Percentiles rank a stretch among this genome's conserved stretches.
Conservation (phyloP, 1,140 invertebrate species). For the Calycopis cecrops region DNA sequence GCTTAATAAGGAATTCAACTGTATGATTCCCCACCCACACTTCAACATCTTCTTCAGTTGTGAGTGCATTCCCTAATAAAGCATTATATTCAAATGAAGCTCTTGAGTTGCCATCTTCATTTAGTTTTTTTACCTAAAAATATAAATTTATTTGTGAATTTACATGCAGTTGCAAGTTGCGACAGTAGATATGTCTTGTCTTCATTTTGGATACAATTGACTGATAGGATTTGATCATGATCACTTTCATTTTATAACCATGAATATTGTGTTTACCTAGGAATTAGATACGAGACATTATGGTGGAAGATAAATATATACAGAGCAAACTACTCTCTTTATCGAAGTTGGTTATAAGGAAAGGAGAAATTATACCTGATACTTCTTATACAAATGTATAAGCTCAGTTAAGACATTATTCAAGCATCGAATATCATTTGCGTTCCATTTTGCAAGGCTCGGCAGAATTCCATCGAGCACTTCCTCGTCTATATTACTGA, state of each 20-base stretch:
- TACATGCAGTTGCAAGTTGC: too few species aligned
- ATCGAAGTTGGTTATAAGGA: not conserved
- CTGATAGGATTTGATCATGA: too few species aligned
- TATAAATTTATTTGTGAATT: conserved; percentile 3
- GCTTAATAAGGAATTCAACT: conserved; percentile 67
- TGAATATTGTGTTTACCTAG: too few species aligned
- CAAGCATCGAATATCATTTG: conserved; percentile 68
- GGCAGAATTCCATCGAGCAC: conserved; percentile 68
- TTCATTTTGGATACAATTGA: too few species aligned
- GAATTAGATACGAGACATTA: too few species aligned
- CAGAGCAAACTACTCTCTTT: not conserved
- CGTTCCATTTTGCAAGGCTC: conserved; percentile 76
- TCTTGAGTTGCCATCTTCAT: conserved; percentile 67
- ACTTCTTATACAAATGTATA: conserved; percentile 70
- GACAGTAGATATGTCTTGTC: not conserved
- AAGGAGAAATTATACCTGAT: conserved; percentile 65
- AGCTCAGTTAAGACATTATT: conserved; percentile 75
- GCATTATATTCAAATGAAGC: conserved; percentile 71
- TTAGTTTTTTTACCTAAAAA: conserved; percentile 57
- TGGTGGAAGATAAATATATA: too few species aligned
- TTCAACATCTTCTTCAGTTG: conserved; percentile 64
- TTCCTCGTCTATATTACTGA: conserved; percentile 70
- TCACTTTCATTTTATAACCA: too few species aligned
- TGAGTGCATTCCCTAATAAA: conserved; percentile 61
- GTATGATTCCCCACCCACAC: conserved; percentile 64